Evolutionary conservation across 2,113 vertebrate genomes (phyloP), one percentile per base, ranked within the genome.

Genomic region (Canis aureus): DNA sequence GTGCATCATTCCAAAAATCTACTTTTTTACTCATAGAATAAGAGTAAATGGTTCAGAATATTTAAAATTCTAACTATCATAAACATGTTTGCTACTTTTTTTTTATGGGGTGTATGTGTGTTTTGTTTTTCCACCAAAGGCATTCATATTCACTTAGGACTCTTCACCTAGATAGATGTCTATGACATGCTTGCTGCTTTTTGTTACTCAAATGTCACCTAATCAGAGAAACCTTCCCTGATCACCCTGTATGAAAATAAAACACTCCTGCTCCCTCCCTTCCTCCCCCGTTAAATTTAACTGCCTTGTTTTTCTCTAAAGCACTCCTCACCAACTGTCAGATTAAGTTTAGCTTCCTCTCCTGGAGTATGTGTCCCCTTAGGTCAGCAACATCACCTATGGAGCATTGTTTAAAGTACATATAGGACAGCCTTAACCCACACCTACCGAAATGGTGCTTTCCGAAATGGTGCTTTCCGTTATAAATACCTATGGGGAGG

Each of bases 161-260:
- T 92, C 27, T 71, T 71, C 12, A 73, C 57, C 11, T 85, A 25
- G 38, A 16, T 38, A 19, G n/a, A 23, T 16, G 11, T 3, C 23
- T 2, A 0, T 67, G 16, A 25, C 2, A 8, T 62, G 10, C 20
- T 67, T 64, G 2, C 32, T 94, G 79, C 0, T 49, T 76, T 86
- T 74, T 67, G 8, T 71, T 81, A 25, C 49, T 83, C 32, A 87
- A 0, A 60, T 94, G 59, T 93, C 79, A 74, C 19, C 2, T 59
- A 91, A 67, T 69, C 76, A 97, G n/a, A 84, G 49, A 66, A 95
- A 11, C n/a, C 32, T 89, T 92, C 20, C 9, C 57, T 91, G 23
- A 84, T 69, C 35, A 67, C 13, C 0, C 1, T 35, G 0, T 82
- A 19, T 83, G 82, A 91, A 94, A 95, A 82, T 71, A 57, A 7